Evolutionary conservation across 2,797 vertebrate species (phyloP).

Genomic region (Cyprinodon diabolis): DNA sequence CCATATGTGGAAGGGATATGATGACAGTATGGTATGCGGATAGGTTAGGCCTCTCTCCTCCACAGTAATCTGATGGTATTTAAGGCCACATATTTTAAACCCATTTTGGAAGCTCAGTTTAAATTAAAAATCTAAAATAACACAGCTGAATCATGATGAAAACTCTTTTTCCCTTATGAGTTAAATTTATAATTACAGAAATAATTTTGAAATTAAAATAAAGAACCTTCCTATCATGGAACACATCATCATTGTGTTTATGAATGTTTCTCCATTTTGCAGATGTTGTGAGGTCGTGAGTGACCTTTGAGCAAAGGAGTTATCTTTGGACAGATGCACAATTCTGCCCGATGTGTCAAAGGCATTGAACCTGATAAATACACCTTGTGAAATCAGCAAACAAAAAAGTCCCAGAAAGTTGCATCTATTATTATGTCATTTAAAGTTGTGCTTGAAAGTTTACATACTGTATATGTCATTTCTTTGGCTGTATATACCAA

Average conservation of each 20-base stretch:
- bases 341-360: background rate
- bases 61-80: background rate
- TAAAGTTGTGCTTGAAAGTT: too few species aligned
- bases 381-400: background rate
- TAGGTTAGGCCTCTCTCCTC: background rate
- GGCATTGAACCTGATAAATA: background rate
- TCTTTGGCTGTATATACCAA: too few species aligned
- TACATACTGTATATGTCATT: too few species aligned
- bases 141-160: background rate
- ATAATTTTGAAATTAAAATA: background rate
- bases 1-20: background rate
- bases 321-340: conserved; percentile 8
- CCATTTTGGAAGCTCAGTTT: background rate
- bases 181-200: background rate
- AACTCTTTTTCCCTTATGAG: conserved; percentile 2
- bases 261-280: background rate
- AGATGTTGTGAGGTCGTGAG: background rate
- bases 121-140: background rate
- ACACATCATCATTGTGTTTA: background rate
- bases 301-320: background rate
- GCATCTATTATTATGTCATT: background rate
- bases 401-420: background rate
- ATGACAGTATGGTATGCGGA: background rate
- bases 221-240: background rate
- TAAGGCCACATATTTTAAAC: background rate